phyloP scores from a whole-genome alignment of 2,113 vertebrate species.

The Pteronura brasiliensis region DNA sequence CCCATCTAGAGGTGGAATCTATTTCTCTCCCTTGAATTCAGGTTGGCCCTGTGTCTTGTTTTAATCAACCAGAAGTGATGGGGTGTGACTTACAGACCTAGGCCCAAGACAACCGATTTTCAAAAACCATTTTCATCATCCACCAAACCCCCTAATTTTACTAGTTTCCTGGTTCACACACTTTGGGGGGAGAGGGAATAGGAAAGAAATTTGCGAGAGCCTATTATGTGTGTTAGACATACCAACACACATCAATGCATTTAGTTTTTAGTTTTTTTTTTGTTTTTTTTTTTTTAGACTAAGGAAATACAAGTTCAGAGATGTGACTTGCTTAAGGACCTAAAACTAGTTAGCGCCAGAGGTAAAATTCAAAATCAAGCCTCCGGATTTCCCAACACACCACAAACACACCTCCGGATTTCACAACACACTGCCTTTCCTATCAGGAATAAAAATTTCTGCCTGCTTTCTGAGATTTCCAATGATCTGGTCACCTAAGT shows the following conservation, averaged over 20 bases:
- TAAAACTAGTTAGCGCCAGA: neutral
- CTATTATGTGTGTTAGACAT: neutral
- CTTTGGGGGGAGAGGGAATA: neutral
- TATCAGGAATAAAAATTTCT: neutral
- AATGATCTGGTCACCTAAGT: neutral
- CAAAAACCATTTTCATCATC: neutral
- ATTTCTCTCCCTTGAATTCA: neutral
- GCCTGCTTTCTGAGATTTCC: neutral
- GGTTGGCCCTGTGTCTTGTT: neutral
- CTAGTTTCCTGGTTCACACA: neutral
- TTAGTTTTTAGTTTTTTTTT: neutral
- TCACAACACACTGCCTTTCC: neutral
- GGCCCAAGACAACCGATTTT: constrained; percentile 14
- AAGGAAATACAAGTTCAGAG: constrained; percentile 10
- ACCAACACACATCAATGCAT: neutral
- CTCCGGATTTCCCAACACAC: neutral
- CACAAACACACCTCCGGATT: neutral
- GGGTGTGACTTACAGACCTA: neutral
- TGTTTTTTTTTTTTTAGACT: neutral
- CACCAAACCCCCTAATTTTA: constrained; percentile 22
- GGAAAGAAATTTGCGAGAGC: neutral
- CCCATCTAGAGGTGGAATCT: neutral
- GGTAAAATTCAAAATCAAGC: neutral
- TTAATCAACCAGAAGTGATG: neutral
- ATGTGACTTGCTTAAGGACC: neutral